These are phyloP conservation scores for Drosophila bocqueti DNA, from an alignment of 1,140 invertebrate genomes.

Conservation along the genomic window DNA sequence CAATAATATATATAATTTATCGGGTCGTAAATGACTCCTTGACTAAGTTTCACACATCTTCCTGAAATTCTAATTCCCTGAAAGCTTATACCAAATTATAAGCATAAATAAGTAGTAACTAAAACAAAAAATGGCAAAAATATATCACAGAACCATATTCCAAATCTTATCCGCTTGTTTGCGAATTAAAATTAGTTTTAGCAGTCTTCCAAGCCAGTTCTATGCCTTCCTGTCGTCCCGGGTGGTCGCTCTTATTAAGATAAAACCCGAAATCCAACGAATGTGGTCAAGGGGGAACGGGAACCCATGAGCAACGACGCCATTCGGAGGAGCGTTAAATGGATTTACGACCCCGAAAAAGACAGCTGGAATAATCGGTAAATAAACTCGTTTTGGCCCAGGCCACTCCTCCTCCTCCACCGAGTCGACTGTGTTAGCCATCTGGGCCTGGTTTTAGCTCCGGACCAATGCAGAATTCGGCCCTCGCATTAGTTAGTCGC, in stretches of 20 bases:
- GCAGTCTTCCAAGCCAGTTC: not conserved
- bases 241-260: conserved; percentile 36
- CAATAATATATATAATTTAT: too few species aligned
- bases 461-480: conserved; percentile 67
- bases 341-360: conserved; percentile 64
- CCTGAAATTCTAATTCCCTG: not conserved
- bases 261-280: conserved; percentile 7
- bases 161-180: not conserved
- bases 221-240: not conserved
- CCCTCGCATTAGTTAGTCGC: conserved; percentile 51
- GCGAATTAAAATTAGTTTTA: not conserved
- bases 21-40: too few species aligned
- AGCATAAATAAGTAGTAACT: not conserved
- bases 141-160: too few species aligned
- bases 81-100: not conserved
- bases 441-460: conserved; percentile 27
- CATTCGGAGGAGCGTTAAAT: conserved; percentile 72
- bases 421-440: conserved; percentile 8
- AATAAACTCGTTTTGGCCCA: conserved; percentile 75
- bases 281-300: conserved; percentile 35
- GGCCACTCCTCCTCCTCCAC: conserved; percentile 49
- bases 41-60: too few species aligned
- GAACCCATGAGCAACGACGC: conserved; percentile 59
- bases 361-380: conserved; percentile 29
- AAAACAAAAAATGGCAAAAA: not conserved